phyloP scores from a whole-genome alignment of 2,888 invertebrate species.

The Magallana nippona region DNA sequence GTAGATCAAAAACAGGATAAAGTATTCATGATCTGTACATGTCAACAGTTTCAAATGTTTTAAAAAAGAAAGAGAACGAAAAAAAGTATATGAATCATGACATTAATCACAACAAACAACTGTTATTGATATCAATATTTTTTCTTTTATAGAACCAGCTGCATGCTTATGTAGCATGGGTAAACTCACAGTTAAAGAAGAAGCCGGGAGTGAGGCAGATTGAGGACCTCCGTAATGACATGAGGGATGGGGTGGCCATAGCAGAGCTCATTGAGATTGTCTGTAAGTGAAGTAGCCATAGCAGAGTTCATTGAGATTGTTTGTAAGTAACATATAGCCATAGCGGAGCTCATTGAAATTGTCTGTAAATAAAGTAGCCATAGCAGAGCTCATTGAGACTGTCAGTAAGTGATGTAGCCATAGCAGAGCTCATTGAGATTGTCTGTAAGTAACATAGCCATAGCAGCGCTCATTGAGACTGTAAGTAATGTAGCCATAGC shows the following conservation, averaged over 20 bases:
- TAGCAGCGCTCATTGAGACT: constrained; percentile 80
- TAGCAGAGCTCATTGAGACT: constrained; percentile 80
- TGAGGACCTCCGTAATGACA: constrained; percentile 79
- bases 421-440: background rate
- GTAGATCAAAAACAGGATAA: too few species aligned
- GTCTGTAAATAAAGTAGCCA: constrained; percentile 60
- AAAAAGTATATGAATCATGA: too few species aligned
- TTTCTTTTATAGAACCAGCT: constrained; percentile 74
- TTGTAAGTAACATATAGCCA: constrained; percentile 56
- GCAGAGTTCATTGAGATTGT: constrained; percentile 78
- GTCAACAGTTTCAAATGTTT: too few species aligned
- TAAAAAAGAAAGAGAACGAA: too few species aligned
- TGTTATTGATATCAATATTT: too few species aligned
- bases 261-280: constrained; percentile 80
- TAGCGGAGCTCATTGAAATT: too few species aligned
- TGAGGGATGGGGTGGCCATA: constrained; percentile 80
- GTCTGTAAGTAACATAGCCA: constrained; percentile 60
- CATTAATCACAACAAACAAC: too few species aligned
- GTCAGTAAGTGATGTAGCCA: constrained; percentile 49
- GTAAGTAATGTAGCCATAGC: constrained; percentile 63
- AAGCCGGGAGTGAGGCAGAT: constrained; percentile 78
- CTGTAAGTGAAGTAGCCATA: constrained; percentile 66
- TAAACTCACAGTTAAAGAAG: constrained; percentile 81
- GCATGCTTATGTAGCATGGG: constrained; percentile 81
- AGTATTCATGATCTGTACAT: too few species aligned